Base-by-base conservation (phyloP, 2,797 vertebrate genomes). In the Yasuhikotakia modesta region DNA sequence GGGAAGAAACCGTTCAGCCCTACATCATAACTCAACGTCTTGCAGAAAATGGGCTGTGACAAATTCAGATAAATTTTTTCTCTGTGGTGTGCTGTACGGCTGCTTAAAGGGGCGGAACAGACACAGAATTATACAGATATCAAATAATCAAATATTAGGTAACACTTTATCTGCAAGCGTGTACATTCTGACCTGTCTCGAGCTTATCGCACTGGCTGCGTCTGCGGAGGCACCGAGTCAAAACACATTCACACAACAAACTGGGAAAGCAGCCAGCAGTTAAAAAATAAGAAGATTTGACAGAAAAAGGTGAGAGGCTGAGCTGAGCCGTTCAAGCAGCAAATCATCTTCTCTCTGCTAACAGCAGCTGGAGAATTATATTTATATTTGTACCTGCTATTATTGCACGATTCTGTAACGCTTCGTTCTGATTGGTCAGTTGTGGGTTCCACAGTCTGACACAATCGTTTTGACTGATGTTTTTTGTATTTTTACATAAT, bases 221-320 rank as follows among this genome's bases (percentile, higher is more conserved):
- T 45, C 22, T 68, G 39, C 13, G 55, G 50, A 43, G 55, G 14
- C 10, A 46, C 5, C 2, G 0, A 67, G 24, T 76, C 7, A 67
- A 75, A 66, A 57, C 32, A 65, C 50, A 43, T 52, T 13, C 74
- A 58, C 2, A 35, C 7, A 76, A 43, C 64, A 75, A 73, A 67
- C 65, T 67, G 52, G 53, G 27, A 76, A 68, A 45, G 22, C 22
- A 67, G 13, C 7, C 50, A 76, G 58, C n/a, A 3, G 2, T 68
- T 57, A 75, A 32, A 76, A 32, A 48, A 22, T 11, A 68, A 76
- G 22, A 32, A 67, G 53, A 58, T 35, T 35, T 69, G 74, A 48
- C 39, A 68, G 52, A 46, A 22, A n/a, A 68, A 35, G 43, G 45
- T 60, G 14, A 76, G 39, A n/a, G 57, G 72, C 30, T 43, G 53